Percentiles rank a stretch among this genome's conserved stretches.
Conservation (phyloP, 2,888 invertebrate species). For the Oligia strigilis region DNA sequence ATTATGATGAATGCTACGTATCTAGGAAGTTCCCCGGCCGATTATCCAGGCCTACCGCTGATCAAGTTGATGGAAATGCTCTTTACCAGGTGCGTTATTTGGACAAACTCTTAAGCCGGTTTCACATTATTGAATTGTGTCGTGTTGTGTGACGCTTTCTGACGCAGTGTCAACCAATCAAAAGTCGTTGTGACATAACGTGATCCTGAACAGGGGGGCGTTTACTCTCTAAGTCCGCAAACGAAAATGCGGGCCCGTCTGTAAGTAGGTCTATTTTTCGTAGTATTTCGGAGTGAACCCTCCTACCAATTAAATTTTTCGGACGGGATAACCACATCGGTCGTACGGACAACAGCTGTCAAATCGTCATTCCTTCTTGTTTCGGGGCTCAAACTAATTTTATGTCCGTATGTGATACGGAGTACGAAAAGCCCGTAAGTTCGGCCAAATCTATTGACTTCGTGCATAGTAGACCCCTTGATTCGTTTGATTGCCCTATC, state of each 20-base stretch:
- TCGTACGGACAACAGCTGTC: too few relatives aligned
- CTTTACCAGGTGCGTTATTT: background rate
- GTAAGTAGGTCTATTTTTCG: too few relatives aligned
- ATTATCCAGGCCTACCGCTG: background rate
- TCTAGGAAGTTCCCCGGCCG: background rate
- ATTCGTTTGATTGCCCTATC: background rate
- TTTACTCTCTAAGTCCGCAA: too few relatives aligned
- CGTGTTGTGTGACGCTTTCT: background rate
- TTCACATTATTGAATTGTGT: background rate
- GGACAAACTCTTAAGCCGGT: background rate
- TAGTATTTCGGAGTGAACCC: too few relatives aligned
- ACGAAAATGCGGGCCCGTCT: too few relatives aligned
- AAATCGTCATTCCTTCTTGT: background rate
- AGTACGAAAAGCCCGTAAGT: background rate
- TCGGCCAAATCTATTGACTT: background rate
- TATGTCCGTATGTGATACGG: background rate
- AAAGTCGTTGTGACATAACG: background rate
- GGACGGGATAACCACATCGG: too few relatives aligned
- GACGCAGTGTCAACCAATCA: background rate
- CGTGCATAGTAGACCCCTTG: background rate
- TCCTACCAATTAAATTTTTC: too few relatives aligned
- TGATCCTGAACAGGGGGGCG: background rate
- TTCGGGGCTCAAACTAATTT: background rate
- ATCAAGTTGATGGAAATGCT: background rate
- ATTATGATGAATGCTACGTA: background rate